A percentile compares a stretch with the other conserved stretches of the same genome.
phyloP scores from a whole-genome alignment of 2,888 invertebrate genomes.

The Octodonta nipae region DNA sequence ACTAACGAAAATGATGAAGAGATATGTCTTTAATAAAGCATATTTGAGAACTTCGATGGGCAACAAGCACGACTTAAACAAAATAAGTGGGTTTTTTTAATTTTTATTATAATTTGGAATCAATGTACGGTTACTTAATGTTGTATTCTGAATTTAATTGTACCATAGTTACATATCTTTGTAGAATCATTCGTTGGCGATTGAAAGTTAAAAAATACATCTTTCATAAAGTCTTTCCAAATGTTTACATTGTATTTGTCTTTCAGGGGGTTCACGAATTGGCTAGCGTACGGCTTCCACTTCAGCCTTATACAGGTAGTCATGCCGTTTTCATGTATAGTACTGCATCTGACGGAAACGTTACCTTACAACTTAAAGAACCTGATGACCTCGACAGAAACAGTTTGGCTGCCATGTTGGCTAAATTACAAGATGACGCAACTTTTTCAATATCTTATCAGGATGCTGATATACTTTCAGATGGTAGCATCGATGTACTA shows the following conservation, averaged over 20 bases:
- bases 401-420: conserved; percentile 37
- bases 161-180: not conserved
- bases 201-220: too few species aligned
- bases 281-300: conserved; percentile 38
- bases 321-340: conserved; percentile 58
- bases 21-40: too few species aligned
- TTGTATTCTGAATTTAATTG: too few species aligned
- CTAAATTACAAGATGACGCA: conserved; percentile 46
- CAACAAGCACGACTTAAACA: too few species aligned
- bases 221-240: too few species aligned
- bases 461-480: conserved; percentile 60
- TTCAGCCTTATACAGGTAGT: conserved; percentile 43
- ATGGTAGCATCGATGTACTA: conserved; percentile 43
- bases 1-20: too few species aligned
- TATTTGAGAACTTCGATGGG: too few species aligned
- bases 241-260: not conserved
- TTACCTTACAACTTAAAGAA: conserved; percentile 50
- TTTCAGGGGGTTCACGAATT: conserved; percentile 33
- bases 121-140: too few species aligned
- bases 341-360: conserved; percentile 51
- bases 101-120: too few species aligned
- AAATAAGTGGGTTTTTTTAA: too few species aligned
- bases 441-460: conserved; percentile 60
- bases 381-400: conserved; percentile 39
- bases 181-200: not conserved